These are phyloP conservation scores for Ctenopoma multispine DNA, from an alignment of 2,797 vertebrate genomes.

Conservation along the genomic window DNA sequence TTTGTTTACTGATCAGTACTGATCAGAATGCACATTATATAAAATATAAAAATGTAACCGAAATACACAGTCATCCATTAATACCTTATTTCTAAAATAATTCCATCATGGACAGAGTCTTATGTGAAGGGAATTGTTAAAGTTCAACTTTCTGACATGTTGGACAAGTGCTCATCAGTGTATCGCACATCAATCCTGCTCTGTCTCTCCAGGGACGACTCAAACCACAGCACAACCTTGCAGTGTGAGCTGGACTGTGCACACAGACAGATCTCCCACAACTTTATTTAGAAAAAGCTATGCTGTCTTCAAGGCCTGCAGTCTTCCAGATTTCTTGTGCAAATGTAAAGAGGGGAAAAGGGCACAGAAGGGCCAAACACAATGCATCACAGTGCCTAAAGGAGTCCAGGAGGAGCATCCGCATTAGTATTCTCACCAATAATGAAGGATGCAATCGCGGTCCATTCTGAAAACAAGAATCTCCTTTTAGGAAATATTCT, in stretches of 20 bases:
- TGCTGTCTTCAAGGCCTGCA: conserved; percentile 62
- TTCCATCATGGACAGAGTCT: not conserved
- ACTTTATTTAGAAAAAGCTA: conserved; percentile 40
- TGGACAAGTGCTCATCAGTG: conserved; percentile 71
- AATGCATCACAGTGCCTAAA: conserved; percentile 13
- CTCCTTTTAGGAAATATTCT: conserved; percentile 32
- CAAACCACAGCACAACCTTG: conserved; percentile 56
- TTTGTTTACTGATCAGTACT: too few species aligned
- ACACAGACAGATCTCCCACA: conserved; percentile 67
- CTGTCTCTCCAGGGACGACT: conserved; percentile 60
- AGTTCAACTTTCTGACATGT: conserved; percentile 69
- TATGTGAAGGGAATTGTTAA: conserved; percentile 21
- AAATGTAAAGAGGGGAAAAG: conserved; percentile 35
- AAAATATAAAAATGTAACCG: too few species aligned
- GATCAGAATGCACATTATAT: too few species aligned
- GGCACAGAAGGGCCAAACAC: conserved; percentile 24
- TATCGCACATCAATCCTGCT: conserved; percentile 58
- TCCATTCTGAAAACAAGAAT: conserved; percentile 27
- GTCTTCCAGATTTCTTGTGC: conserved; percentile 49
- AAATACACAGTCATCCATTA: not conserved
- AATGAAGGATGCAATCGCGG: conserved; percentile 26
- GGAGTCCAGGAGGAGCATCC: conserved; percentile 19
- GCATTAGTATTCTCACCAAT: conserved; percentile 28
- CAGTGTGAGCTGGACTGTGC: conserved; percentile 54
- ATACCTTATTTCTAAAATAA: not conserved